Evolutionary conservation across 1,140 invertebrate genomes (phyloP).

Genomic region (Hestina assimilis): DNA sequence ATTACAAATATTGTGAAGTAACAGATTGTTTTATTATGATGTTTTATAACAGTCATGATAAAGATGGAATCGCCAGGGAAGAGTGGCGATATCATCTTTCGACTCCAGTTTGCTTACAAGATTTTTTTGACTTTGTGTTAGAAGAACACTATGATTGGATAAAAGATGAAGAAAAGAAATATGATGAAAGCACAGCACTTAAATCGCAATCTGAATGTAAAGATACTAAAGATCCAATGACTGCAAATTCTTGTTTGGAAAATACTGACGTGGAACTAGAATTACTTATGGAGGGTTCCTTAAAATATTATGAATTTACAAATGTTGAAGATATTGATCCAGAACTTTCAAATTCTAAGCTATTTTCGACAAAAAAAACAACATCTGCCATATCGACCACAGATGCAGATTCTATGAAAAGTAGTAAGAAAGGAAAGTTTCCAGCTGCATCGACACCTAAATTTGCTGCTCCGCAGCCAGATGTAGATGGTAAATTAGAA

Average conservation of each 20-base stretch:
- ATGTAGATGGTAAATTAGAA: not conserved
- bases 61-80: slow-evolving; percentile 48
- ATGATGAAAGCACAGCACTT: slow-evolving; percentile 43
- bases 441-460: slow-evolving; percentile 33
- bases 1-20: slow-evolving; percentile 71
- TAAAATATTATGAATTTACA: slow-evolving; percentile 57
- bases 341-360: slow-evolving; percentile 29
- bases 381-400: slow-evolving; percentile 30
- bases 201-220: slow-evolving; percentile 44
- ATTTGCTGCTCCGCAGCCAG: slow-evolving; percentile 8
- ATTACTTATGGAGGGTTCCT: slow-evolving; percentile 63
- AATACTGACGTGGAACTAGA: slow-evolving; percentile 55
- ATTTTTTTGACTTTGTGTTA: slow-evolving; percentile 78
- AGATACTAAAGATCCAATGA: slow-evolving; percentile 37
- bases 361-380: slow-evolving; percentile 30
- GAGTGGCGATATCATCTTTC: slow-evolving; percentile 67
- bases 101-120: slow-evolving; percentile 76
- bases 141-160: slow-evolving; percentile 77
- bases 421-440: slow-evolving; percentile 46
- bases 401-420: slow-evolving; percentile 38
- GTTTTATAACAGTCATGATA: slow-evolving; percentile 67
- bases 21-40: slow-evolving; percentile 59
- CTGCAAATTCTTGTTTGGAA: slow-evolving; percentile 44
- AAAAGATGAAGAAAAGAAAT: slow-evolving; percentile 62
- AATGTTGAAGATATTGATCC: slow-evolving; percentile 30